Conservation (phyloP, 2,888 invertebrate genomes). For the Eudasyphora cyanicolor region DNA sequence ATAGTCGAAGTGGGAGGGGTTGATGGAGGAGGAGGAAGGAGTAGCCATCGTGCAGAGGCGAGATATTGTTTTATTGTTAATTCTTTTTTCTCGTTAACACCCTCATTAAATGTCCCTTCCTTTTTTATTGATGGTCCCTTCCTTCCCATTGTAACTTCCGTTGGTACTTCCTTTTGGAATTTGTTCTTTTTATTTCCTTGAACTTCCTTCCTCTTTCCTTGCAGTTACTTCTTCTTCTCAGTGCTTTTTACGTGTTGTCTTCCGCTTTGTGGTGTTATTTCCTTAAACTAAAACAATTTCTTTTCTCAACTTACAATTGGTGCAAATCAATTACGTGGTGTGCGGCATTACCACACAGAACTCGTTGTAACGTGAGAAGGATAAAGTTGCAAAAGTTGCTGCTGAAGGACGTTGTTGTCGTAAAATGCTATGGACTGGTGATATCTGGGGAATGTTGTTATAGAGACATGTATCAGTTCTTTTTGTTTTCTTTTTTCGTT, state of each 20-base stretch:
- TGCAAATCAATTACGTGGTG: conserved; percentile 33
- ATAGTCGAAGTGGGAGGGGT: too few relatives aligned
- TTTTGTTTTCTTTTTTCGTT: neutral
- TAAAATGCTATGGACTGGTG: neutral
- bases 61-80: neutral
- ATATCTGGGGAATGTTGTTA: neutral
- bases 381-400: conserved; percentile 12
- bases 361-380: conserved; percentile 15
- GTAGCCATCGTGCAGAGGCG: neutral
- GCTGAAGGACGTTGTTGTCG: conserved; percentile 1
- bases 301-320: conserved; percentile 10
- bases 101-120: conserved; percentile 14
- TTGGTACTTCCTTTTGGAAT: conserved; percentile 9
- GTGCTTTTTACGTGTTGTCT: neutral
- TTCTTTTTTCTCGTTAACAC: neutral
- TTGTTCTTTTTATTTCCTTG: conserved; percentile 33
- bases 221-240: neutral
- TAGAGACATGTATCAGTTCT: too few relatives aligned
- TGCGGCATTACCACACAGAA: neutral
- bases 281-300: conserved; percentile 24
- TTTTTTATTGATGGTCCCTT: neutral
- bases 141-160: neutral
- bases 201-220: conserved; percentile 16
- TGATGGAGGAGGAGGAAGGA: too few relatives aligned
- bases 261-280: conserved; percentile 14